These are phyloP conservation scores for Noturus placidus DNA, from an alignment of 2,113 vertebrate genomes.

Conservation along the genomic window DNA sequence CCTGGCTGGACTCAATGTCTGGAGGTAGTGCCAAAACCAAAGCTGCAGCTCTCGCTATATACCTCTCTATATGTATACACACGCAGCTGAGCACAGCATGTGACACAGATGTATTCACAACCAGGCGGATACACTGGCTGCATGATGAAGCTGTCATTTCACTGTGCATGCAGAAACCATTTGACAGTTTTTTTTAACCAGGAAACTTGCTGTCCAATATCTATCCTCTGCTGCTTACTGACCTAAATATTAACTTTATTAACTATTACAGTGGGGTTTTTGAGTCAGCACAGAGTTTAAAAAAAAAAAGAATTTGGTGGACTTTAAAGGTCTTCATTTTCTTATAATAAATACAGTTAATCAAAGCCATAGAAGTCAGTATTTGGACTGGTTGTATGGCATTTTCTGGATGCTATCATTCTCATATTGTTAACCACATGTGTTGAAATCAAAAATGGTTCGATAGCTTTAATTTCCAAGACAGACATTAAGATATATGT, in stretches of 20 bases:
- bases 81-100: slow-evolving; percentile 27
- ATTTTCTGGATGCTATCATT: background rate
- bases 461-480: background rate
- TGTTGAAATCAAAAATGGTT: background rate
- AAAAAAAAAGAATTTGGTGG: background rate
- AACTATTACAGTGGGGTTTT: background rate
- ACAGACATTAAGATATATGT: background rate
- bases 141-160: slow-evolving; percentile 16
- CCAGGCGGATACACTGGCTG: slow-evolving; percentile 10
- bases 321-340: background rate
- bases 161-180: slow-evolving; percentile 53
- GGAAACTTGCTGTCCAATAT: background rate
- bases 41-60: slow-evolving; percentile 18
- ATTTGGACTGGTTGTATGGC: background rate
- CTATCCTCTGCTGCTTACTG: background rate
- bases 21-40: slow-evolving; percentile 86
- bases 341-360: background rate
- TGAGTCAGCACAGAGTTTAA: background rate
- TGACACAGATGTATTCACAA: slow-evolving; percentile 7
- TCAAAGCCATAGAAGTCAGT: background rate
- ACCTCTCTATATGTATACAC: slow-evolving; percentile 36
- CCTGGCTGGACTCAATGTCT: slow-evolving; percentile 96
- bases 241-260: background rate
- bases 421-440: background rate
- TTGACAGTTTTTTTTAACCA: background rate